These are phyloP conservation scores for Rhyzopertha dominica DNA, from an alignment of 1,140 invertebrate genomes.

Conservation along the genomic window DNA sequence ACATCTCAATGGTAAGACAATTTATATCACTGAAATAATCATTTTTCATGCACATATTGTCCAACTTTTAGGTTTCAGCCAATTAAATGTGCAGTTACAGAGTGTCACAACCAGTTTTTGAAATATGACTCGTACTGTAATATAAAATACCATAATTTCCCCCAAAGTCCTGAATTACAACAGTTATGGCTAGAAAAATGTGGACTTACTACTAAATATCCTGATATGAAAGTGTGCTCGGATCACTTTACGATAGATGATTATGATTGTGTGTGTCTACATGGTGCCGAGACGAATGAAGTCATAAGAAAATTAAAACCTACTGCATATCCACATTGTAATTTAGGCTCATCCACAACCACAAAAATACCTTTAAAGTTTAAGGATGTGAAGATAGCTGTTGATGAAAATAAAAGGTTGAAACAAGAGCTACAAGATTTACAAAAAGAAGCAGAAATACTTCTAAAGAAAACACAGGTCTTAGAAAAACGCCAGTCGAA, in stretches of 20 bases:
- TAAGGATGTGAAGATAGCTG: conserved; percentile 1
- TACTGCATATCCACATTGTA: conserved; percentile 9
- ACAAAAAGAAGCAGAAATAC: too few species aligned
- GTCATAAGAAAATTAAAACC: conserved; percentile 13
- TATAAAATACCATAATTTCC: conserved; percentile 23
- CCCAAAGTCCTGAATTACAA: background rate
- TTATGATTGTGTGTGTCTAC: conserved; percentile 16
- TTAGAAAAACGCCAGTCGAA: too few species aligned
- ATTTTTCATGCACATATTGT: background rate
- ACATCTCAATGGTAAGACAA: conserved; percentile 7
- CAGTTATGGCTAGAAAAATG: conserved; percentile 13
- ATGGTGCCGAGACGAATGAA: conserved; percentile 11
- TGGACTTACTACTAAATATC: background rate
- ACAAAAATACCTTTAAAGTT: conserved; percentile 3
- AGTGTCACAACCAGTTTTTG: conserved; percentile 13
- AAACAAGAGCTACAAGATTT: too few species aligned
- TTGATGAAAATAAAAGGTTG: conserved; percentile 7
- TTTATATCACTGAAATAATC: background rate
- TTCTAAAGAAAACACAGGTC: too few species aligned
- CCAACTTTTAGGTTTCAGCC: conserved; percentile 14
- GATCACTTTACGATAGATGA: conserved; percentile 21
- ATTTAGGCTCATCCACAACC: background rate
- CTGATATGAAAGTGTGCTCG: conserved; percentile 17
- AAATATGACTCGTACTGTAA: conserved; percentile 12
- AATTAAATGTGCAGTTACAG: conserved; percentile 20